Percentiles rank a stretch among this genome's conserved stretches.
Conservation (phyloP, 2,888 invertebrate genomes). For the Bugulina stolonifera region DNA sequence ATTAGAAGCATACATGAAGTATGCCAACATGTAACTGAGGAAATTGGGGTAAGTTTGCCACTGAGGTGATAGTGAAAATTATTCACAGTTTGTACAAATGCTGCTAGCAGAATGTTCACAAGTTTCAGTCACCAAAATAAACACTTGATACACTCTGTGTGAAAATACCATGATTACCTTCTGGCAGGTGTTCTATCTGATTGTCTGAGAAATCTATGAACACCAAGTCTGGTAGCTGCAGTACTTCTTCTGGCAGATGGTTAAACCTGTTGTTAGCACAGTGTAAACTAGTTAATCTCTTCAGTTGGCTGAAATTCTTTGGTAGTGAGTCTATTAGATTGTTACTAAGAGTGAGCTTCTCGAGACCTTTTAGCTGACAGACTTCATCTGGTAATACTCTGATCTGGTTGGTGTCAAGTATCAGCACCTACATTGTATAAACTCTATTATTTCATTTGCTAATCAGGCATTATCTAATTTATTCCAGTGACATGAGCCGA, state of each 20-base stretch:
- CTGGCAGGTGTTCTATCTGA: constrained; percentile 39
- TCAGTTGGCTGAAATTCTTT: constrained; percentile 38
- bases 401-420: constrained; percentile 51
- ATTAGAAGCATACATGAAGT: too few relatives aligned
- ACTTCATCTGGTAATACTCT: constrained; percentile 42
- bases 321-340: constrained; percentile 43
- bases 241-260: constrained; percentile 36
- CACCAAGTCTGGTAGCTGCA: constrained; percentile 41
- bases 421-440: constrained; percentile 35
- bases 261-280: constrained; percentile 52
- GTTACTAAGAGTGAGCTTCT: constrained; percentile 50
- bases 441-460: too few relatives aligned
- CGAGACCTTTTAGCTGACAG: constrained; percentile 40
- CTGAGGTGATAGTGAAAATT: too few relatives aligned
- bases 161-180: constrained; percentile 24
- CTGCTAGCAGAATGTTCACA: too few relatives aligned
- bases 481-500: too few relatives aligned
- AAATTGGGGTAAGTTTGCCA: too few relatives aligned
- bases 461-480: too few relatives aligned
- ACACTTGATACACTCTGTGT: too few relatives aligned
- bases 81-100: too few relatives aligned
- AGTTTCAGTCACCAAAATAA: too few relatives aligned
- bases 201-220: constrained; percentile 54
- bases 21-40: too few relatives aligned
- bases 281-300: constrained; percentile 44